Conservation (phyloP, 1,140 invertebrate species). For the Euglossa dilemma region DNA sequence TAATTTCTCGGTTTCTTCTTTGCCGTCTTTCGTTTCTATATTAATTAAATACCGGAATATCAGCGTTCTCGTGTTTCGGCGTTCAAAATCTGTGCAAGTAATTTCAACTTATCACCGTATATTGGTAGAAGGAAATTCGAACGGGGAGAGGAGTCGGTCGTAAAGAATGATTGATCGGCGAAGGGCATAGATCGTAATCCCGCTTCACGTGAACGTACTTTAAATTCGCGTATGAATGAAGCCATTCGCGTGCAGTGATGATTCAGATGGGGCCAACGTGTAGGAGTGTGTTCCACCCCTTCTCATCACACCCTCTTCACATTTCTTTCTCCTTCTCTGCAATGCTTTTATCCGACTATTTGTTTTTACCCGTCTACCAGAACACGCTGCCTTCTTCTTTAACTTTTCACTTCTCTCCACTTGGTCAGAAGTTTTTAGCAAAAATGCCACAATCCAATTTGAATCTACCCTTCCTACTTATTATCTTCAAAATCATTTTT, state of each 20-base stretch:
- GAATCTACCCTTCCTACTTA: background rate
- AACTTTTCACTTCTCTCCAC: background rate
- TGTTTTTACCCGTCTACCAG: slow-evolving; percentile 15
- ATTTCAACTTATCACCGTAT: background rate
- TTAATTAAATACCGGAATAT: background rate
- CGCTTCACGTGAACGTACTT: slow-evolving; percentile 24
- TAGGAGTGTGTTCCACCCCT: slow-evolving; percentile 30
- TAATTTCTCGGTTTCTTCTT: background rate
- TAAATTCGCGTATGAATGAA: slow-evolving; percentile 58
- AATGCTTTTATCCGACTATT: slow-evolving; percentile 16
- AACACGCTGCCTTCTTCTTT: background rate
- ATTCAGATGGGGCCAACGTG: slow-evolving; percentile 35
- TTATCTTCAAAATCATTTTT: background rate
- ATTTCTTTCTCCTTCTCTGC: slow-evolving; percentile 27
- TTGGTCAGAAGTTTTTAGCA: background rate
- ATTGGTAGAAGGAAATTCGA: too few species aligned
- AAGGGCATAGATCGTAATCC: background rate
- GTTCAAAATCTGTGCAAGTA: background rate
- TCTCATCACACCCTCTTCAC: slow-evolving; percentile 17
- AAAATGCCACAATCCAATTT: background rate
- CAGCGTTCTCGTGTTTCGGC: background rate
- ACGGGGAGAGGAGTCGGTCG: background rate
- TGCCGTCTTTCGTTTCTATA: background rate
- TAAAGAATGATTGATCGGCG: slow-evolving; percentile 9
- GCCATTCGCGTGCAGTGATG: slow-evolving; percentile 52